A percentile compares a stretch with the other conserved stretches of the same genome.
phyloP scores from a whole-genome alignment of 2,113 vertebrate genomes.

The Ondatra zibethicus region DNA sequence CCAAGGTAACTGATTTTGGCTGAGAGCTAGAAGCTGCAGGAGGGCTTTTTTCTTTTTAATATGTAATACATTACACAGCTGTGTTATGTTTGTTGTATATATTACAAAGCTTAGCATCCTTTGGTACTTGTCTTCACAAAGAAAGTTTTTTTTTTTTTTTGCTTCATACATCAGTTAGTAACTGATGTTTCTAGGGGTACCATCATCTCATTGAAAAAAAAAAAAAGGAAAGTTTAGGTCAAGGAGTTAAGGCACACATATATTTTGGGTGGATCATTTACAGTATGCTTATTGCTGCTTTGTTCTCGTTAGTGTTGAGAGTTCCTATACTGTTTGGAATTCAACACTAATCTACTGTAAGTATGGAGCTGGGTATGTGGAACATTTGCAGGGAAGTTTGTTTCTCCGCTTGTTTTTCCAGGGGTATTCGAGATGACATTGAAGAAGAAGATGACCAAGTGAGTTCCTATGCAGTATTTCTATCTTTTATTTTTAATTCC shows the following conservation, averaged over 20 bases:
- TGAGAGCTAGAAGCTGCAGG: conserved; percentile 35
- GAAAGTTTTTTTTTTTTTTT: conserved; percentile 25
- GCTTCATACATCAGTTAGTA: conserved; percentile 54
- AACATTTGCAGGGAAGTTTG: conserved; percentile 99
- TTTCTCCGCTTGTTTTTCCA: conserved; percentile 99
- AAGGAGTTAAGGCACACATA: conserved; percentile 65
- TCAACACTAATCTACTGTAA: conserved; percentile 84
- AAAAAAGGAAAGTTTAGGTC: conserved; percentile 71
- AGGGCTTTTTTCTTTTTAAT: not conserved
- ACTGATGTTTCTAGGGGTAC: conserved; percentile 69
- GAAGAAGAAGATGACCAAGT: conserved; percentile 99
- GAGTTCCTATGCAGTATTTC: conserved; percentile 96
- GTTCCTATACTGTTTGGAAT: conserved; percentile 80
- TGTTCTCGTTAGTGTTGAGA: conserved; percentile 84
- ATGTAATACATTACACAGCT: conserved; percentile 32
- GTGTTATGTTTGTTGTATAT: conserved; percentile 2
- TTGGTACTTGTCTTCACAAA: conserved; percentile 40
- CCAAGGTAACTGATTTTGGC: conserved; percentile 35
- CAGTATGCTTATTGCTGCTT: conserved; percentile 78
- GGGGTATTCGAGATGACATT: conserved; percentile 99
- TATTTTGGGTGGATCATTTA: conserved; percentile 80
- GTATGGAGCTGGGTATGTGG: conserved; percentile 92
- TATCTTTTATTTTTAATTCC: conserved; percentile 86
- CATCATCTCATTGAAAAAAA: conserved; percentile 71
- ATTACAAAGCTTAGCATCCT: conserved; percentile 45